These are phyloP conservation scores for Stramonita haemastoma DNA, from an alignment of 2,888 invertebrate species.

Conservation along the genomic window DNA sequence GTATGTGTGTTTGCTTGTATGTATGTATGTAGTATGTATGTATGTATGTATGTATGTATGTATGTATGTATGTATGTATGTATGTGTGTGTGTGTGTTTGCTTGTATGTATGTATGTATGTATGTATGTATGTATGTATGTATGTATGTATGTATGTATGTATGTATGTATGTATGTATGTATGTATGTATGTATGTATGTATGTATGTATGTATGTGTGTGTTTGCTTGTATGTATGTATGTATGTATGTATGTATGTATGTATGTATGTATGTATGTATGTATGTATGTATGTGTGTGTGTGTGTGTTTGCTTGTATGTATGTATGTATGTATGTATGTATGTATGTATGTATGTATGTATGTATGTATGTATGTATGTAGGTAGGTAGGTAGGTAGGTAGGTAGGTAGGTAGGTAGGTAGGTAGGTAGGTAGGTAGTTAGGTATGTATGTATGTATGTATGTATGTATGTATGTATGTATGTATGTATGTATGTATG, in stretches of 20 bases:
- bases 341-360: too few species aligned
- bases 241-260: not conserved
- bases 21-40: too few species aligned
- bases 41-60: not conserved
- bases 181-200: constrained; percentile 14
- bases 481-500: not conserved
- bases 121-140: not conserved
- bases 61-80: not conserved
- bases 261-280: not conserved
- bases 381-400: too few species aligned
- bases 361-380: not conserved
- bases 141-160: constrained; percentile 5
- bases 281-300: constrained; percentile 9
- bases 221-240: not conserved
- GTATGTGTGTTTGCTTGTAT: not conserved
- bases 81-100: not conserved
- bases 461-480: not conserved
- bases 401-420: too few species aligned
- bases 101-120: not conserved
- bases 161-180: constrained; percentile 7
- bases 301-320: not conserved
- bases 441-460: not conserved
- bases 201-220: constrained; percentile 6
- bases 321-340: not conserved
- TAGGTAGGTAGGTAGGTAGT: too few species aligned